These are phyloP conservation scores for Riptortus pedestris DNA, from an alignment of 1,140 invertebrate genomes.

Conservation along the genomic window DNA sequence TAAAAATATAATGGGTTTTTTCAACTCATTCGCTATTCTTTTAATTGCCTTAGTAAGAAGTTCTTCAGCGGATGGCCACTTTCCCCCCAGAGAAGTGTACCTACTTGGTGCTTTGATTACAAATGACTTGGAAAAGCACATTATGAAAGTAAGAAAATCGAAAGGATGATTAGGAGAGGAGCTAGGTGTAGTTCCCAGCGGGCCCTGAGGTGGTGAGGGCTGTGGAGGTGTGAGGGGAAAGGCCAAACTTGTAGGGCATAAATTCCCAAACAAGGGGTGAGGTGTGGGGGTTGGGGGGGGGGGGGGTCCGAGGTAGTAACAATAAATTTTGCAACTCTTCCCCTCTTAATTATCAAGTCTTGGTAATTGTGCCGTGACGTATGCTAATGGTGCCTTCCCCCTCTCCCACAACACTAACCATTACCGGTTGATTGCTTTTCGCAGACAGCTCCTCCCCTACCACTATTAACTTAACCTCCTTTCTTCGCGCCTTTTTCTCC, in stretches of 20 bases:
- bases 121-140: no score
- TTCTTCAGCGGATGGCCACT: no score
- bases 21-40: no score
- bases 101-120: no score
- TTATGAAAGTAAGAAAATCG: background rate
- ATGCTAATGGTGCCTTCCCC: constrained; percentile 16
- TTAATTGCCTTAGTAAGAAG: no score
- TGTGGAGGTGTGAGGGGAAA: background rate
- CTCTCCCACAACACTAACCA: background rate
- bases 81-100: no score
- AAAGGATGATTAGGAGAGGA: background rate
- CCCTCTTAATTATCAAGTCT: constrained; percentile 20
- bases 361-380: constrained; percentile 23
- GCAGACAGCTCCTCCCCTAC: constrained; percentile 28
- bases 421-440: constrained; percentile 21
- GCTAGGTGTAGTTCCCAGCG: background rate
- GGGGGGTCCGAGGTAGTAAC: constrained; percentile 4
- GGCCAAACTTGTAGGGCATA: constrained; percentile 16
- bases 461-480: no score
- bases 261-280: constrained; percentile 10
- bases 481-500: no score
- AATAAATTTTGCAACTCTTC: constrained; percentile 21
- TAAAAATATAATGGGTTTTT: no score
- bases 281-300: no score
- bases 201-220: background rate